Conservation (phyloP, 2,113 vertebrate species). For the Tapirus terrestris region DNA sequence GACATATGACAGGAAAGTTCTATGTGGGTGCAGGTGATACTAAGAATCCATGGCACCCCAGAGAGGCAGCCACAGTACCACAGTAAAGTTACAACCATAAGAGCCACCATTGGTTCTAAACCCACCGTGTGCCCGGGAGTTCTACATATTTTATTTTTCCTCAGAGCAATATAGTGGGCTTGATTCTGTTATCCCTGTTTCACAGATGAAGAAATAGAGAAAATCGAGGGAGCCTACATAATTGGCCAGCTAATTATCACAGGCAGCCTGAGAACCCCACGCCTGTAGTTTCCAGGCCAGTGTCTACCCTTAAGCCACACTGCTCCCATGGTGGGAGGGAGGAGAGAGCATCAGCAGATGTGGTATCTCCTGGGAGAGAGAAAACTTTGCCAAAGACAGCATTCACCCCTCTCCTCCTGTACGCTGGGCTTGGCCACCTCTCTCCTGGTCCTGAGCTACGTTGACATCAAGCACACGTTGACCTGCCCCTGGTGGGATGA, state of each 20-base stretch:
- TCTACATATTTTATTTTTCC: neutral
- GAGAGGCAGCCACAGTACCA: neutral
- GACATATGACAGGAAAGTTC: neutral
- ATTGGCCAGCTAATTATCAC: neutral
- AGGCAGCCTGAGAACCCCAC: accelerated
- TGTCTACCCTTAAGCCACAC: neutral
- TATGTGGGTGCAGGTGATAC: neutral
- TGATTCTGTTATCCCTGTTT: neutral
- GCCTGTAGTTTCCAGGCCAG: neutral
- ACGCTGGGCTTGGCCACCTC: neutral
- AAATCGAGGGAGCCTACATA: neutral
- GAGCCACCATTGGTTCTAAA: neutral
- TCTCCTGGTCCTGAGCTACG: neutral
- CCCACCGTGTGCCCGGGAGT: too few relatives aligned
- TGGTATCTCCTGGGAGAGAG: neutral
- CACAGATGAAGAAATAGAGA: neutral
- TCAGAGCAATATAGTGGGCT: accelerated
- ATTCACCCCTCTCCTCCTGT: neutral
- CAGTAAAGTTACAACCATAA: neutral
- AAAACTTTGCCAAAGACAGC: neutral
- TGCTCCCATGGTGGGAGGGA: too few relatives aligned
- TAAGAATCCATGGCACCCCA: neutral
- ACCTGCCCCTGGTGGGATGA: neutral
- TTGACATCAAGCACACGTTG: too few relatives aligned
- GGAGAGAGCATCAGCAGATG: too few relatives aligned